Percentiles rank a stretch among this genome's conserved stretches.
phyloP scores from a whole-genome alignment of 1,140 invertebrate genomes.

The Zaprionus davidi region DNA sequence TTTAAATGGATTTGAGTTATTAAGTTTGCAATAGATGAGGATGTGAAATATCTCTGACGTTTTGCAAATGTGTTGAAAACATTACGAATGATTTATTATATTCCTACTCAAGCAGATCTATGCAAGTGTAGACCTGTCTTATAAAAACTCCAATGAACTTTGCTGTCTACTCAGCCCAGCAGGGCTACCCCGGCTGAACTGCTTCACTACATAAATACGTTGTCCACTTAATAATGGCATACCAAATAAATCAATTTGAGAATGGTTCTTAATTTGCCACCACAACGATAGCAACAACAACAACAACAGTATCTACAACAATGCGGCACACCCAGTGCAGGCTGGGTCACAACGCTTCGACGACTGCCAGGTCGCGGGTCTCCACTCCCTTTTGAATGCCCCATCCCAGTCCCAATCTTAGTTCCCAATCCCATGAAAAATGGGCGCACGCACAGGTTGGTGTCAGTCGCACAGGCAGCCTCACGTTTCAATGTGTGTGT shows the following conservation, averaged over 20 bases:
- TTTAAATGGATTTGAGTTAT: conserved; percentile 20
- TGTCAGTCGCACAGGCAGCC: conserved; percentile 24
- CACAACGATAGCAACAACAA: conserved; percentile 16
- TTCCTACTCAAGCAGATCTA: neutral
- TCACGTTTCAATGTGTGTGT: neutral
- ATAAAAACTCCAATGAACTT: conserved; percentile 24
- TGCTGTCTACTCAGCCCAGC: conserved; percentile 7
- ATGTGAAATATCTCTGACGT: neutral
- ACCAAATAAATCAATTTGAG: conserved; percentile 68
- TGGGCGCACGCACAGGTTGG: conserved; percentile 52
- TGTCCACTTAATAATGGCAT: conserved; percentile 44
- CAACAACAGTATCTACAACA: conserved; percentile 18
- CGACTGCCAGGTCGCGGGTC: conserved; percentile 30
- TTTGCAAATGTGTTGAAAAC: conserved; percentile 12
- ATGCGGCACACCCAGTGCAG: conserved; percentile 39
- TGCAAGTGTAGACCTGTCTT: neutral
- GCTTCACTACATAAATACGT: conserved; percentile 48
- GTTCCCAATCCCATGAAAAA: conserved; percentile 35
- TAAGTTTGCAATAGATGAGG: neutral
- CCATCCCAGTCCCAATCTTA: conserved; percentile 17
- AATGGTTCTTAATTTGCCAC: conserved; percentile 68
- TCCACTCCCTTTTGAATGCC: conserved; percentile 29
- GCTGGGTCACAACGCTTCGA: conserved; percentile 42
- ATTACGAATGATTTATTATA: neutral
- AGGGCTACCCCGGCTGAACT: neutral